These are phyloP conservation scores for Drosophila nigrodunni DNA, from an alignment of 1,140 invertebrate species.

Conservation along the genomic window DNA sequence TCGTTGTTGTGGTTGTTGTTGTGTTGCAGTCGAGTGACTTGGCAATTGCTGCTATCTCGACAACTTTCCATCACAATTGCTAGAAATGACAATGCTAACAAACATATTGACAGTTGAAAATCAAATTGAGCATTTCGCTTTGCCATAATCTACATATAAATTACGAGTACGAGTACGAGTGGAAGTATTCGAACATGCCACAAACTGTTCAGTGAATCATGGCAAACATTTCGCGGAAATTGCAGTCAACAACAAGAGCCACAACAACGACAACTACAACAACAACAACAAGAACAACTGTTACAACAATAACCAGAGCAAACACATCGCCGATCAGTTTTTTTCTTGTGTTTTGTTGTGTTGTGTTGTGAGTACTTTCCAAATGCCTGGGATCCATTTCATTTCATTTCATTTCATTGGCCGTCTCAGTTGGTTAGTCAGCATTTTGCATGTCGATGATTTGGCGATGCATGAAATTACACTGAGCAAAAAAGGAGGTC, in stretches of 20 bases:
- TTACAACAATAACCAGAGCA: constrained; percentile 18
- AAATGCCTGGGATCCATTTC: constrained; percentile 47
- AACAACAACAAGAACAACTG: constrained; percentile 11
- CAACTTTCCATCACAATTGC: constrained; percentile 69
- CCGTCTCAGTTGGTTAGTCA: constrained; percentile 60
- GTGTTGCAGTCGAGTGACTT: constrained; percentile 25
- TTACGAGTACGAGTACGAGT: constrained; percentile 48
- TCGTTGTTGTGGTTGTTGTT: constrained; percentile 14
- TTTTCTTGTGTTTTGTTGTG: neutral
- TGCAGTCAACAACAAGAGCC: constrained; percentile 41
- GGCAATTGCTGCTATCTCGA: constrained; percentile 35
- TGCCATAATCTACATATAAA: constrained; percentile 72
- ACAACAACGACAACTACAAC: constrained; percentile 44
- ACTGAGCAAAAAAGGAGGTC: too few relatives aligned
- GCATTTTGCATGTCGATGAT: constrained; percentile 55
- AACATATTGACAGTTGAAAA: constrained; percentile 75
- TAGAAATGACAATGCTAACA: constrained; percentile 37
- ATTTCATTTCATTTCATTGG: constrained; percentile 57
- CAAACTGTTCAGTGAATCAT: constrained; percentile 76
- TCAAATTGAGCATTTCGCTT: constrained; percentile 67
- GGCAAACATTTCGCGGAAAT: constrained; percentile 75
- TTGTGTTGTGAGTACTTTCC: constrained; percentile 52
- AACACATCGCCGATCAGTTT: constrained; percentile 26
- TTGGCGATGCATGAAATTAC: constrained; percentile 40
- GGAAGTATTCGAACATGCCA: constrained; percentile 22